Evolutionary conservation across 2,888 invertebrate genomes (phyloP).

Genomic region (Dusona sp.): DNA sequence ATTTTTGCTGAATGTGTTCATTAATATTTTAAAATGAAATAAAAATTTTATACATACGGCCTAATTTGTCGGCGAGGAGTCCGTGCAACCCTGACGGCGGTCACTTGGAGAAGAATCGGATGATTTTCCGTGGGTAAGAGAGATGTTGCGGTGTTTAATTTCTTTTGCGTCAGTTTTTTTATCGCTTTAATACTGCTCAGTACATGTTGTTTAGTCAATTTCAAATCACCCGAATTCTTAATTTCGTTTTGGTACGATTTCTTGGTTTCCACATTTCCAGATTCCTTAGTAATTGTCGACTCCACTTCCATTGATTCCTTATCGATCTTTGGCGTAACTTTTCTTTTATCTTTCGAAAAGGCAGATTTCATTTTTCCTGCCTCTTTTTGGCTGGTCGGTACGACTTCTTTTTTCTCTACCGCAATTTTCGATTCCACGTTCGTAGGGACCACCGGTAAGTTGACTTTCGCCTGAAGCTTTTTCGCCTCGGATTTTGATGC

Average conservation of each 20-base stretch:
- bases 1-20: not conserved
- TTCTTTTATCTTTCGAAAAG: not conserved
- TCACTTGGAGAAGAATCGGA: slow-evolving; percentile 87
- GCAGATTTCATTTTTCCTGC: not conserved
- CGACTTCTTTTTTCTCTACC: not conserved
- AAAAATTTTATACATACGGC: slow-evolving; percentile 86
- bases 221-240: slow-evolving; percentile 40
- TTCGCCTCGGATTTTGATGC: not conserved
- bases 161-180: slow-evolving; percentile 79
- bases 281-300: not conserved
- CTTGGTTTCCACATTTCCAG: slow-evolving; percentile 5
- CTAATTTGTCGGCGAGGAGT: slow-evolving; percentile 87
- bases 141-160: slow-evolving; percentile 80
- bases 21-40: slow-evolving; percentile 3
- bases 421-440: not conserved
- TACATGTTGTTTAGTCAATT: slow-evolving; percentile 78
- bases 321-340: not conserved
- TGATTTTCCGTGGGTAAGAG: slow-evolving; percentile 86
- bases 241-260: not conserved
- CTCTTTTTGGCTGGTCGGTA: not conserved
- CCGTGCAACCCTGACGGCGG: slow-evolving; percentile 88
- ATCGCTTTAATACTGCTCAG: slow-evolving; percentile 80
- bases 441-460: not conserved
- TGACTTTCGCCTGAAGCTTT: not conserved
- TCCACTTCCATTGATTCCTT: slow-evolving; percentile 18